Percentiles rank a stretch among this genome's conserved stretches.
Evolutionary conservation across 1,140 invertebrate species (phyloP).

Genomic region (Solenopsis fugax): DNA sequence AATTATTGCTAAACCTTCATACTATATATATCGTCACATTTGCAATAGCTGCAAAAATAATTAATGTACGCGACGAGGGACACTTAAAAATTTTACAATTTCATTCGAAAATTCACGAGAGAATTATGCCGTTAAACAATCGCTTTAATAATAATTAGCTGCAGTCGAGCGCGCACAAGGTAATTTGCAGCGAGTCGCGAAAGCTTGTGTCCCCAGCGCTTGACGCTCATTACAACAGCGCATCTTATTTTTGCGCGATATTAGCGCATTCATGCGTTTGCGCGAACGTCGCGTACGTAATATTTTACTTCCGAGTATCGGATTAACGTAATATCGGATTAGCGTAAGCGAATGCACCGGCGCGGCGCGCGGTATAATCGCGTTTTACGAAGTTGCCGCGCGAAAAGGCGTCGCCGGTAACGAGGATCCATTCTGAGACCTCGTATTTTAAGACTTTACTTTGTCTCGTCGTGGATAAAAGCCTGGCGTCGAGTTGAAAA

Average conservation of each 20-base stretch:
- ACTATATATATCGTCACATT: neutral
- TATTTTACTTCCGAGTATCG: slow-evolving; percentile 46
- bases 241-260: neutral
- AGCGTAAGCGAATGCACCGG: neutral
- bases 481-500: slow-evolving; percentile 30
- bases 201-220: neutral
- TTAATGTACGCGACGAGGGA: neutral
- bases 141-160: slow-evolving; percentile 37
- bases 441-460: slow-evolving; percentile 47
- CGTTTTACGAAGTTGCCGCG: slow-evolving; percentile 40
- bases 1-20: neutral
- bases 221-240: neutral
- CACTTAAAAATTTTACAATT: neutral
- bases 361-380: slow-evolving; percentile 24
- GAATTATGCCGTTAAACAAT: slow-evolving; percentile 11
- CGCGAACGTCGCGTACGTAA: slow-evolving; percentile 10
- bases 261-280: slow-evolving; percentile 35
- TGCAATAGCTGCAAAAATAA: neutral
- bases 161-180: neutral
- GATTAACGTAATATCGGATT: slow-evolving; percentile 47
- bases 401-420: slow-evolving; percentile 26
- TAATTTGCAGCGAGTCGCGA: slow-evolving; percentile 16
- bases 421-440: slow-evolving; percentile 31
- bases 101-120: neutral
- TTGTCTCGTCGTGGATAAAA: slow-evolving; percentile 45